These are phyloP conservation scores for Cactoblastis cactorum DNA, from an alignment of 2,888 invertebrate species.

Conservation along the genomic window DNA sequence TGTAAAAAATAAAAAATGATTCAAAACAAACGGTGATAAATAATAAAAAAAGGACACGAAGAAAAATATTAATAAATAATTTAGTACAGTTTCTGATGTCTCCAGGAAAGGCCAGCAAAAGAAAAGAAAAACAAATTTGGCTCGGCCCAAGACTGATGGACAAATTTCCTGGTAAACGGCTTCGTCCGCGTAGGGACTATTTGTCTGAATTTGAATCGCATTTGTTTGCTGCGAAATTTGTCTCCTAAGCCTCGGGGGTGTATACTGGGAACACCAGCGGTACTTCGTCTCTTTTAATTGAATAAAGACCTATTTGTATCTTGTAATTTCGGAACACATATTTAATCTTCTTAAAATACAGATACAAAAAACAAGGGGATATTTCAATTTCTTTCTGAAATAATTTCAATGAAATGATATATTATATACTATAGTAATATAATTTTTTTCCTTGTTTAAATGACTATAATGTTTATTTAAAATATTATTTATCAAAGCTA, in stretches of 20 bases:
- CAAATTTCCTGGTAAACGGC: slow-evolving; percentile 76
- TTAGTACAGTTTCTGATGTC: slow-evolving; percentile 25
- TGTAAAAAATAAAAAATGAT: not conserved
- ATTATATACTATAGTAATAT: too few relatives aligned
- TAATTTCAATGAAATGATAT: too few relatives aligned
- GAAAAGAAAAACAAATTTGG: slow-evolving; percentile 63
- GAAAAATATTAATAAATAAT: slow-evolving; percentile 18
- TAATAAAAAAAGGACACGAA: not conserved
- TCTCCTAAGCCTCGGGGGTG: slow-evolving; percentile 68
- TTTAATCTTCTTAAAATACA: slow-evolving; percentile 14
- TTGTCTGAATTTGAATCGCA: slow-evolving; percentile 79
- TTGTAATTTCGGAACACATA: slow-evolving; percentile 43
- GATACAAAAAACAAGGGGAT: too few relatives aligned
- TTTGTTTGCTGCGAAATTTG: slow-evolving; percentile 75
- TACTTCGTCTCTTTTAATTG: slow-evolving; percentile 67
- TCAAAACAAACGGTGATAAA: not conserved
- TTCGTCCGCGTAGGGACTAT: slow-evolving; percentile 73
- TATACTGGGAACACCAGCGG: slow-evolving; percentile 52
- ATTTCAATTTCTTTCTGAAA: too few relatives aligned
- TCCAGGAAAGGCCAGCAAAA: slow-evolving; percentile 41
- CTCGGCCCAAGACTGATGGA: slow-evolving; percentile 71
- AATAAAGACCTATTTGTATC: slow-evolving; percentile 56
- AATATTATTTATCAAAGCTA: too few relatives aligned
- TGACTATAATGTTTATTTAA: too few relatives aligned
- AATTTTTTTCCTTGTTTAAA: too few relatives aligned